phyloP scores from a whole-genome alignment of 2,113 vertebrate species.

The Xyliphius kryptos region DNA sequence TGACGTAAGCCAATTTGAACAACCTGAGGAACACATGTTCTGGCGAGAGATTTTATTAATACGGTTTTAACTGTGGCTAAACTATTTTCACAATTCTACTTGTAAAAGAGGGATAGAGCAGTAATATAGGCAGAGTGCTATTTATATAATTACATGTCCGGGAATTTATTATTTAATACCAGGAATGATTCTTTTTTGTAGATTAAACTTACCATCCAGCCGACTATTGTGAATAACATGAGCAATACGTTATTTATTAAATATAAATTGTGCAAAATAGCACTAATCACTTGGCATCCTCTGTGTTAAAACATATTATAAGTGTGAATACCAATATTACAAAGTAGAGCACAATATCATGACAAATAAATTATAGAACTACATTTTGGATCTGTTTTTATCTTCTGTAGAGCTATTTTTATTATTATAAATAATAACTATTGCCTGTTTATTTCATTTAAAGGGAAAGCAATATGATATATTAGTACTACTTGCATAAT shows the following conservation, averaged over 20 bases:
- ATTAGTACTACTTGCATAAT: too few relatives aligned
- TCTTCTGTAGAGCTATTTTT: too few relatives aligned
- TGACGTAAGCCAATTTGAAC: conserved; percentile 7
- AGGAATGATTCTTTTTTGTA: neutral
- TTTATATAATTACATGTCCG: conserved; percentile 12
- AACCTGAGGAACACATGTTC: conserved; percentile 14
- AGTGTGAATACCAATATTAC: neutral
- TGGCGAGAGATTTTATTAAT: neutral
- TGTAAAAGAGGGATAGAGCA: conserved; percentile 3
- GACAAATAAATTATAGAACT: neutral
- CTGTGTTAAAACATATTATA: too few relatives aligned
- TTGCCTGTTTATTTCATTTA: neutral
- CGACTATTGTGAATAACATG: neutral
- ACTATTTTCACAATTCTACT: neutral
- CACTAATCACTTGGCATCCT: too few relatives aligned
- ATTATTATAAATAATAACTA: neutral
- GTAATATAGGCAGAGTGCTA: conserved; percentile 8
- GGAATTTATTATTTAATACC: conserved; percentile 6
- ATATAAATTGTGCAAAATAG: neutral
- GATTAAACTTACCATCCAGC: neutral
- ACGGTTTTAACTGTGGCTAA: conserved; percentile 13
- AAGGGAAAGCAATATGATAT: neutral
- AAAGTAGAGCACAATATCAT: neutral
- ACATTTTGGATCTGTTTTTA: neutral
- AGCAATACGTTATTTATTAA: neutral